Evolutionary conservation across 2,113 vertebrate species (phyloP), one percentile per base, ranked within the genome.

Genomic region (Rhynchomys soricoides): DNA sequence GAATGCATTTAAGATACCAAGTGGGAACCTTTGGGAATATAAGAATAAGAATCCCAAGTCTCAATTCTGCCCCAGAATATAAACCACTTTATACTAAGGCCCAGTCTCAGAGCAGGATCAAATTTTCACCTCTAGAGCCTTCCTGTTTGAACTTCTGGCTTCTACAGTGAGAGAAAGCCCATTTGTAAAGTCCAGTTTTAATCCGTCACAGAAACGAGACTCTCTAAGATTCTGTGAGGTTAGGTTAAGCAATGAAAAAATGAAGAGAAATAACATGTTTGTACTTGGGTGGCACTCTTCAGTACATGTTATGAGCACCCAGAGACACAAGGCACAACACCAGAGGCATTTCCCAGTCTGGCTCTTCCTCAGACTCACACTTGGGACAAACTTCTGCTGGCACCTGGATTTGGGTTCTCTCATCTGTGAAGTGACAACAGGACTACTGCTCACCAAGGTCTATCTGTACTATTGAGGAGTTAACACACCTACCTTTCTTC

Each of bases 341-440:
- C 17, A 59, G 77, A 16, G 71, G 37, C 16, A 40, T 19, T 75
- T 37, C n/a, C 66, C 8, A 17, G 5, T 62, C 75, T 29, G 26
- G 21, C 26, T 81, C 77, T 95, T 62, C 16, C 85, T 73, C 57
- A 48, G 22, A 59, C 75, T 85, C 91, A 21, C 1, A 1, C 8
- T 4, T 83, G n/a, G 70, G 52, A 21, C 34, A 59, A 2, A 26
- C 12, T 26, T n/a, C 43, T 75, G 90, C 16, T 50, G 2, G 81
- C 50, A 40, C 94, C 73, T 92, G 66, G 21, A 22, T 90, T 83
- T 75, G 48, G 78, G 48, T 86, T 91, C 82, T 78, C 55, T 91
- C n/a, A 24, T 79, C 78, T 88, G 26, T n/a, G 75, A 94, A 68
- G 66, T 52, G 71, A 89, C 52, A 78, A 48, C 59, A 70, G 48